These are phyloP conservation scores for Galemys pyrenaicus DNA, from an alignment of 2,113 vertebrate genomes.

Conservation along the genomic window DNA sequence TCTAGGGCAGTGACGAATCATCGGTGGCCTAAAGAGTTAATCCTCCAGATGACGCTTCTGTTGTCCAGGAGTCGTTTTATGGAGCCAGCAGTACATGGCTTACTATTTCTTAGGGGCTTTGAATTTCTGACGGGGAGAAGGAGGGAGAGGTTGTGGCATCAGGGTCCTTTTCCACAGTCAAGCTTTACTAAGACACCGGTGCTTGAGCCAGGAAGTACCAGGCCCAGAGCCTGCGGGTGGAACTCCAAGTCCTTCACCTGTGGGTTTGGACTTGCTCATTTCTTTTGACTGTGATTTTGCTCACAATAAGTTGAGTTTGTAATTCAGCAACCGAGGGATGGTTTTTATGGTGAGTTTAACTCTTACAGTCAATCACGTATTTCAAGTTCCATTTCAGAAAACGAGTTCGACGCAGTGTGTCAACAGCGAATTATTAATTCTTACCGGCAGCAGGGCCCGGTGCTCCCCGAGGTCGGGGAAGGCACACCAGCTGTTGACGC, in stretches of 20 bases:
- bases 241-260: constrained; percentile 37
- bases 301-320: constrained; percentile 47
- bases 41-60: background rate
- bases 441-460: constrained; percentile 40
- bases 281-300: constrained; percentile 49
- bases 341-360: constrained; percentile 44
- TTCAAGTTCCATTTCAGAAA: constrained; percentile 59
- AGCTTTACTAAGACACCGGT: background rate
- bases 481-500: constrained; percentile 37
- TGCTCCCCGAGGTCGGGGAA: constrained; percentile 1
- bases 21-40: constrained; percentile 33
- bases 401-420: constrained; percentile 28
- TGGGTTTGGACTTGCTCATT: background rate
- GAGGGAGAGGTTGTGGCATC: background rate
- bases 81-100: constrained; percentile 28
- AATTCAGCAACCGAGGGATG: constrained; percentile 63
- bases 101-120: constrained; percentile 46
- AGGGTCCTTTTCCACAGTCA: background rate
- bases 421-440: constrained; percentile 68
- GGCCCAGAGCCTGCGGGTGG: constrained; percentile 58
- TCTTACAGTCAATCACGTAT: constrained; percentile 38
- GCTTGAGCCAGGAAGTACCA: background rate
- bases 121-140: background rate
- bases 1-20: background rate
- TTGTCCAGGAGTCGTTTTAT: background rate